phyloP scores from a whole-genome alignment of 2,113 vertebrate species.

The Drymodes brunneopygia region DNA sequence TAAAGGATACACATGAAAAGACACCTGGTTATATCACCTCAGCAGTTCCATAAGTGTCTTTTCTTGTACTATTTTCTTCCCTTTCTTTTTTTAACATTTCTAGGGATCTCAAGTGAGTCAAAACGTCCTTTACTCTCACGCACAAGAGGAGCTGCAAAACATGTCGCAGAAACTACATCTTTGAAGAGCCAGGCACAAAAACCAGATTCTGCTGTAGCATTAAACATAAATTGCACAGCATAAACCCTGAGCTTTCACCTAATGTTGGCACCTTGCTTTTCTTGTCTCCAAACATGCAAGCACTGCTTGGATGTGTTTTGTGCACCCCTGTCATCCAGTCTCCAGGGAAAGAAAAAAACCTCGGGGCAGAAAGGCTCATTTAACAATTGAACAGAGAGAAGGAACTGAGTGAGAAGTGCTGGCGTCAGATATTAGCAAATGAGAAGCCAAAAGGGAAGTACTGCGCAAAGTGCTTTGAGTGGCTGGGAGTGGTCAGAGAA shows the following conservation, averaged over 20 bases:
- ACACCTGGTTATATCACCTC: not conserved
- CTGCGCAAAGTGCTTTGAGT: not conserved
- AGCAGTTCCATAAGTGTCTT: not conserved
- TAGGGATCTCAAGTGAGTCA: conserved; percentile 18
- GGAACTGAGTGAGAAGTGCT: not conserved
- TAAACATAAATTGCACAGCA: conserved; percentile 52
- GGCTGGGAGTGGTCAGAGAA: not conserved
- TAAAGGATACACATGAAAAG: not conserved
- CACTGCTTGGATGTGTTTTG: not conserved
- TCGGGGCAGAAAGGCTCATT: not conserved
- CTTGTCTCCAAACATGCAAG: conserved; percentile 53
- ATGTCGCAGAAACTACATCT: conserved; percentile 22
- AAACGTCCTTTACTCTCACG: not conserved
- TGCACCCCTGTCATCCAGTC: not conserved
- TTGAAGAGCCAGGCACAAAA: conserved; percentile 53
- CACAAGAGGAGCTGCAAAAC: not conserved
- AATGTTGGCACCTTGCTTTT: conserved; percentile 57
- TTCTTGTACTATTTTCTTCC: not conserved
- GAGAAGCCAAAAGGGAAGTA: not conserved
- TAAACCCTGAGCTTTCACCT: conserved; percentile 14
- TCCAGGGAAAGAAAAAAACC: not conserved
- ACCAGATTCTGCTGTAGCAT: conserved; percentile 22
- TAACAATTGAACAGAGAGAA: not conserved
- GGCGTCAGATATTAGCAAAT: not conserved
- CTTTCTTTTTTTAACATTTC: not conserved